Conservation (phyloP, 1,140 invertebrate genomes). For the Galendromus occidentalis region DNA sequence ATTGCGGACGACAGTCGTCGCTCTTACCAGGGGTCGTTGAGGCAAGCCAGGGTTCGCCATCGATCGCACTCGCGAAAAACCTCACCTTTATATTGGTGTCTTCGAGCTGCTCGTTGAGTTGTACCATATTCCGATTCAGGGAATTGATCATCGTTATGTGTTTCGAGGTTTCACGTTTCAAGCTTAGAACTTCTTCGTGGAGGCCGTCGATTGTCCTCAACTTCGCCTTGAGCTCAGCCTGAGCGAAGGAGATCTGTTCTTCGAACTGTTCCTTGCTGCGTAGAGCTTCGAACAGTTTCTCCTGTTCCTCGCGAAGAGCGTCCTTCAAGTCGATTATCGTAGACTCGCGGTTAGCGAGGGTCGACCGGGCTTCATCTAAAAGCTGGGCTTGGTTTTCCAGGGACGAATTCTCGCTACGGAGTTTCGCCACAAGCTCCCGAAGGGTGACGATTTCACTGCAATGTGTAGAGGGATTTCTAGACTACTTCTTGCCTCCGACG, state of each 20-base stretch:
- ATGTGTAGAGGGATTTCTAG: background rate
- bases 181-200: background rate
- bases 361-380: background rate
- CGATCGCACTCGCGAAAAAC: too few relatives aligned
- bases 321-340: background rate
- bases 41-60: too few relatives aligned
- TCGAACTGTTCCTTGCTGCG: background rate
- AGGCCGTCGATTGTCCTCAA: background rate
- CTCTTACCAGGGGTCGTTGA: too few relatives aligned
- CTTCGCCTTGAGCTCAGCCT: constrained; percentile 3
- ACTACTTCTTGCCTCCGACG: too few relatives aligned
- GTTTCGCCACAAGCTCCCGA: background rate
- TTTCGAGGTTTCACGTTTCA: constrained; percentile 1
- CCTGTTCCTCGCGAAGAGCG: background rate
- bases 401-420: background rate
- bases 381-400: background rate
- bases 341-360: background rate
- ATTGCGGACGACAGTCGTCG: too few relatives aligned
- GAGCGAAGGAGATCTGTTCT: background rate
- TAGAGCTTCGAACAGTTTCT: background rate
- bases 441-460: constrained; percentile 1
- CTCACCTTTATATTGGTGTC: background rate
- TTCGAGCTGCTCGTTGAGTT: background rate
- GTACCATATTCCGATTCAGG: constrained; percentile 3
- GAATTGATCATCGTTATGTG: background rate